These are phyloP conservation scores for Passer montanus DNA, from an alignment of 2,113 vertebrate genomes.

Conservation along the genomic window DNA sequence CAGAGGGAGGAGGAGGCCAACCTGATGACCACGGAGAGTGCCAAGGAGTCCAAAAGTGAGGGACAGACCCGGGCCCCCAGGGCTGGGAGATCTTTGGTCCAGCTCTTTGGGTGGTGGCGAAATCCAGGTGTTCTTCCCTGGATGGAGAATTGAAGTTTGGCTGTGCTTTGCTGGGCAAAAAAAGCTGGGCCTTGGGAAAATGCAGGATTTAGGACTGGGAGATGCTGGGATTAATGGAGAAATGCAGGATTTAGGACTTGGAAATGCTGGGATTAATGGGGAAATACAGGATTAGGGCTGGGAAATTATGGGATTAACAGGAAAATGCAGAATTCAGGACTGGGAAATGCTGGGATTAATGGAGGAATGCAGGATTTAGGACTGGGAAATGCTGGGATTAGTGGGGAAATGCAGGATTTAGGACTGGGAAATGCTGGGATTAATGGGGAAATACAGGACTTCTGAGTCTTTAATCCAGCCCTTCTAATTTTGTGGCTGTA, in stretches of 20 bases:
- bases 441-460: too few relatives aligned
- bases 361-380: background rate
- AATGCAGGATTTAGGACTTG: background rate
- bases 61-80: background rate
- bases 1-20: conserved; percentile 89
- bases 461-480: too few relatives aligned
- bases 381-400: background rate
- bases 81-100: background rate
- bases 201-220: background rate
- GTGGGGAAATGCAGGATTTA: fast-evolving
- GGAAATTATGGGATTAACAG: background rate
- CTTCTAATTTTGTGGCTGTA: too few relatives aligned
- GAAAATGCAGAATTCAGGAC: background rate
- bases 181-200: background rate
- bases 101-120: background rate
- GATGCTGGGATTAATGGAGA: background rate
- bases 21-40: conserved; percentile 91
- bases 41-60: conserved; percentile 94
- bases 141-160: background rate
- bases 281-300: too few relatives aligned
- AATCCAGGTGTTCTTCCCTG: background rate
- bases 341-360: background rate
- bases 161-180: background rate
- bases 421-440: background rate
- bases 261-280: background rate